Evolutionary conservation across 2,797 vertebrate species (phyloP).

Genomic region (Semotilus atromaculatus): DNA sequence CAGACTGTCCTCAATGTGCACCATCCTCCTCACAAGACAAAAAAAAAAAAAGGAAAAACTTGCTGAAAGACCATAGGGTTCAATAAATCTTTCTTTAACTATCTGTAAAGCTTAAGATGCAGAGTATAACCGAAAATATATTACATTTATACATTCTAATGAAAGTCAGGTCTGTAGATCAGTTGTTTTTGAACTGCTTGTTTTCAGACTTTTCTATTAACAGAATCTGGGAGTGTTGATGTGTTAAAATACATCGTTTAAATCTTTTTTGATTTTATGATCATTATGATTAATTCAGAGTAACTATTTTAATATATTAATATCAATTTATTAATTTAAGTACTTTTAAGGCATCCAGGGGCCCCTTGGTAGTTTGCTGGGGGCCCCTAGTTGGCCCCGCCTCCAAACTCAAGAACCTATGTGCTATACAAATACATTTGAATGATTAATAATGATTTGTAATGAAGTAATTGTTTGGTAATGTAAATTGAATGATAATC

Average conservation of each 20-base stretch:
- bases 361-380: background rate
- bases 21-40: background rate
- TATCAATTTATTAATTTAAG: background rate
- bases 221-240: background rate
- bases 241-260: background rate
- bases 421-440: background rate
- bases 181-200: background rate
- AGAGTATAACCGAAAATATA: background rate
- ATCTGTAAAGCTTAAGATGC: background rate
- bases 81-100: background rate
- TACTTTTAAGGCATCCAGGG: background rate
- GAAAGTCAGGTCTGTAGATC: background rate
- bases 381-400: background rate
- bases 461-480: background rate
- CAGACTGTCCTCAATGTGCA: constrained; percentile 13
- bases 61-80: background rate
- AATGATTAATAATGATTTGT: background rate
- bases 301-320: background rate
- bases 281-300: background rate
- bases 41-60: constrained; percentile 7
- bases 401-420: background rate
- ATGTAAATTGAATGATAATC: background rate
- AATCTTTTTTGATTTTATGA: background rate
- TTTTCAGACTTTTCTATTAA: background rate
- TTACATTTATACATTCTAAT: background rate